A percentile compares a stretch with the other conserved stretches of the same genome.
Evolutionary conservation across 2,797 vertebrate genomes (phyloP).

Genomic region (Neosilurus mollespiculum): DNA sequence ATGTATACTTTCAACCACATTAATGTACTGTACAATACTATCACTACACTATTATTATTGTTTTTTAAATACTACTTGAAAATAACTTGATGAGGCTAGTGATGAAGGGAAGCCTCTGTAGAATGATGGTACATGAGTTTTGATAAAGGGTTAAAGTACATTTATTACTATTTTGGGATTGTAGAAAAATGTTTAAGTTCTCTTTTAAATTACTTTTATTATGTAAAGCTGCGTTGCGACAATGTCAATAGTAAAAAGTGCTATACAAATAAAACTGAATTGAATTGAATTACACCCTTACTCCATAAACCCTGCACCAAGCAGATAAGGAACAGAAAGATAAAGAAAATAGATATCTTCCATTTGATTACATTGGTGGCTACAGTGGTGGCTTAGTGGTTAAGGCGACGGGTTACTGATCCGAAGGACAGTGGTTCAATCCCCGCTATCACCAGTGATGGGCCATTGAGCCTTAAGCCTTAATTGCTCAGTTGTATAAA

Average conservation of each 20-base stretch:
- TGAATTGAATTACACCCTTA: neutral
- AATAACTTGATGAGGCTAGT: neutral
- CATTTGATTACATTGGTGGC: neutral
- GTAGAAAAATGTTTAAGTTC: no score
- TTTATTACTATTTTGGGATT: no score
- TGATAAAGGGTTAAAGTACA: neutral
- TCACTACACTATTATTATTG: neutral
- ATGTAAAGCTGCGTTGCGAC: no score
- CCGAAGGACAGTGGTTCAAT: no score
- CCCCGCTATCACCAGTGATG: no score
- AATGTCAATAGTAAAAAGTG: no score
- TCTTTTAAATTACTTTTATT: no score
- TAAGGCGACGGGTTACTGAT: no score
- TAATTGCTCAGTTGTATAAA: no score
- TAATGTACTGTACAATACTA: neutral
- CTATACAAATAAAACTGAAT: no score
- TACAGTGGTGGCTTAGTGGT: no score
- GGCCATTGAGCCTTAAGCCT: no score
- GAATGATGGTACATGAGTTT: conserved; percentile 9
- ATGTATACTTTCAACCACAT: neutral
- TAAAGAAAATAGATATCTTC: conserved; percentile 51
- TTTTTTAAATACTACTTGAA: neutral
- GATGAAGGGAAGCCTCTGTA: conserved; percentile 1
- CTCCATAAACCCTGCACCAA: conserved; percentile 21
- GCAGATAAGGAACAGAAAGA: conserved; percentile 46